phyloP scores from a whole-genome alignment of 92 coral and sea anemone genomes.

The Parazoanthus swiftii region DNA sequence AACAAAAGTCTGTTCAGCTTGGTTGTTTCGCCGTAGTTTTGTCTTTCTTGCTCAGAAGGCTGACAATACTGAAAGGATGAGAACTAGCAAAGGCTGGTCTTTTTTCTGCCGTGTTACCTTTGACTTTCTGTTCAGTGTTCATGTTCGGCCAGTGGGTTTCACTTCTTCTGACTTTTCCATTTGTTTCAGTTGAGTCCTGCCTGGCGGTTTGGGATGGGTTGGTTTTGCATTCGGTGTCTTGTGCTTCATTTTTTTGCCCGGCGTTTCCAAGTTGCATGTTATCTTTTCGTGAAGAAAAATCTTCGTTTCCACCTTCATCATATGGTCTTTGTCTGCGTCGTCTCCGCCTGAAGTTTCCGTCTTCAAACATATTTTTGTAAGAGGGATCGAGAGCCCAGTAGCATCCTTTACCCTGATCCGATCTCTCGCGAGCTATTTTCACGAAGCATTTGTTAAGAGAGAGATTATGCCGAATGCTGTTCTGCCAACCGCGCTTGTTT shows the following conservation, averaged over 20 bases:
- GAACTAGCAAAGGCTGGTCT: not conserved
- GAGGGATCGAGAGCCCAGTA: slow-evolving; percentile 95
- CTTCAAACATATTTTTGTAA: slow-evolving; percentile 97
- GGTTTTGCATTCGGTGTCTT: not conserved
- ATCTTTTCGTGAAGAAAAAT: not conserved
- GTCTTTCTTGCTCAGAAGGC: slow-evolving; percentile 10
- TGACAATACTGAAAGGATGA: slow-evolving; percentile 35
- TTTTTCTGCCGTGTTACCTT: not conserved
- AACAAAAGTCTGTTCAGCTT: not conserved
- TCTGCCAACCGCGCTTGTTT: slow-evolving; percentile 99
- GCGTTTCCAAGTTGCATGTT: not conserved
- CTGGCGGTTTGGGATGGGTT: not conserved
- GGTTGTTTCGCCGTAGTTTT: not conserved
- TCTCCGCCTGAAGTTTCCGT: slow-evolving; percentile 94
- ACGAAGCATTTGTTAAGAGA: slow-evolving; percentile 95
- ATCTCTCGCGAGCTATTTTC: slow-evolving; percentile 88
- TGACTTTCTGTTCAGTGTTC: not conserved
- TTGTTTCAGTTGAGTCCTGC: not conserved
- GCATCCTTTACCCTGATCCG: slow-evolving; percentile 98
- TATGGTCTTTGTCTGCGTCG: slow-evolving; percentile 64
- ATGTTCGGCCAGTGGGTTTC: not conserved
- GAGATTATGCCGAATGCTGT: slow-evolving; percentile 95
- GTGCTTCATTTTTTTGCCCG: not conserved
- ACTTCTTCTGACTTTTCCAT: not conserved
- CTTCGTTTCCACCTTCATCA: slow-evolving; percentile 22